Conservation (phyloP, 1,140 invertebrate species). For the Laupala kohalensis region DNA sequence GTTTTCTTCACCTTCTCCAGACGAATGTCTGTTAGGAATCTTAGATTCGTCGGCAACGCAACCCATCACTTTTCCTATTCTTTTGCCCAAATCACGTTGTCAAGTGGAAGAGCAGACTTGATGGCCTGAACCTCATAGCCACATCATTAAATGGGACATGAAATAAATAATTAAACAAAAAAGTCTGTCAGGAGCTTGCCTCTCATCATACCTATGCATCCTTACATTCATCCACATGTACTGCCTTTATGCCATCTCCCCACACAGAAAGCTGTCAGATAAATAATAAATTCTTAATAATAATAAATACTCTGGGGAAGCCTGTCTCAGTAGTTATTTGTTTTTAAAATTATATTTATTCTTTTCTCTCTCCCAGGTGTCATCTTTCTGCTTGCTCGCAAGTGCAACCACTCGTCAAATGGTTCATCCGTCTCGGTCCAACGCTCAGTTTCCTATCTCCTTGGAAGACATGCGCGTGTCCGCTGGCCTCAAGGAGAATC, state of each 20-base stretch:
- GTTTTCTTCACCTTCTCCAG: too few species aligned
- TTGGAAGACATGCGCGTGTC: not conserved
- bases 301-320: not conserved
- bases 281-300: not conserved
- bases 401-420: not conserved
- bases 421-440: not conserved
- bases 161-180: not conserved
- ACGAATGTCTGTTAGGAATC: too few species aligned
- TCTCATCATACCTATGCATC: not conserved
- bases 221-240: too few species aligned
- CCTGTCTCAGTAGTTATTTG: not conserved
- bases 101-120: too few species aligned
- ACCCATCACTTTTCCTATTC: too few species aligned
- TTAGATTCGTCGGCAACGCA: too few species aligned
- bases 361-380: not conserved
- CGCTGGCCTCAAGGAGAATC: too few species aligned
- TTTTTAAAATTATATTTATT: not conserved
- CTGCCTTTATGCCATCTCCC: too few species aligned
- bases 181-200: not conserved
- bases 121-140: too few species aligned
- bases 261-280: too few species aligned
- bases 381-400: not conserved
- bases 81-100: too few species aligned
- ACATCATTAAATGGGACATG: too few species aligned
- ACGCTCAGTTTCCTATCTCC: not conserved